These are phyloP conservation scores for Heterotilapia buettikoferi DNA, from an alignment of 2,113 vertebrate species.

Conservation along the genomic window DNA sequence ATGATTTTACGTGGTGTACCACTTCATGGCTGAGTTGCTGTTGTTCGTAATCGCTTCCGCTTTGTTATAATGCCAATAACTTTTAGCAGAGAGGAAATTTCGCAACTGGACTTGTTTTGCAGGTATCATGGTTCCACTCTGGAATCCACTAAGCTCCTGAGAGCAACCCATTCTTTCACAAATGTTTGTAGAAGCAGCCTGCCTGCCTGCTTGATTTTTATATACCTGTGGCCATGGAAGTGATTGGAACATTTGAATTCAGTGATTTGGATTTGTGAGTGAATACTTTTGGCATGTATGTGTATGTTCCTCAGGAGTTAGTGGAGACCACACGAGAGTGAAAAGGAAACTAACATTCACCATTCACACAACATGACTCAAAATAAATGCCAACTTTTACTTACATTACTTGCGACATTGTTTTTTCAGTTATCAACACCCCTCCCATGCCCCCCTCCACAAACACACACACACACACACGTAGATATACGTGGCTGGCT, in stretches of 20 bases:
- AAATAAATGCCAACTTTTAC: not conserved
- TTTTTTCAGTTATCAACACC: not conserved
- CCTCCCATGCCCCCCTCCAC: not conserved
- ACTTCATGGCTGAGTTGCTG: not conserved
- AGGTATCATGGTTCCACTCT: not conserved
- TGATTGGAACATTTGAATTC: not conserved
- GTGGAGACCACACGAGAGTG: not conserved
- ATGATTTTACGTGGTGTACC: not conserved
- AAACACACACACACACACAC: not conserved
- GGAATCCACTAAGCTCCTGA: not conserved
- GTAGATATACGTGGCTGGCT: not conserved
- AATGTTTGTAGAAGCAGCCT: not conserved
- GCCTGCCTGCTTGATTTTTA: not conserved
- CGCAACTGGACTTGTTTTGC: not conserved
- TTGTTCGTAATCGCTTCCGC: accelerated
- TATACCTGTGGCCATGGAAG: not conserved
- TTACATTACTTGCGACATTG: not conserved
- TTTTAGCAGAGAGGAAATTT: not conserved
- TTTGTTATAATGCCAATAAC: not conserved
- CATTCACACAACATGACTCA: not conserved
- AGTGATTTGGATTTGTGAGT: not conserved
- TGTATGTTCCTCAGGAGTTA: not conserved
- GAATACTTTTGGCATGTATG: not conserved
- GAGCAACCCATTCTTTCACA: not conserved
- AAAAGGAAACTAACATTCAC: not conserved